These are phyloP conservation scores for Ispidina lecontei DNA, from an alignment of 2,797 vertebrate genomes.

Conservation along the genomic window DNA sequence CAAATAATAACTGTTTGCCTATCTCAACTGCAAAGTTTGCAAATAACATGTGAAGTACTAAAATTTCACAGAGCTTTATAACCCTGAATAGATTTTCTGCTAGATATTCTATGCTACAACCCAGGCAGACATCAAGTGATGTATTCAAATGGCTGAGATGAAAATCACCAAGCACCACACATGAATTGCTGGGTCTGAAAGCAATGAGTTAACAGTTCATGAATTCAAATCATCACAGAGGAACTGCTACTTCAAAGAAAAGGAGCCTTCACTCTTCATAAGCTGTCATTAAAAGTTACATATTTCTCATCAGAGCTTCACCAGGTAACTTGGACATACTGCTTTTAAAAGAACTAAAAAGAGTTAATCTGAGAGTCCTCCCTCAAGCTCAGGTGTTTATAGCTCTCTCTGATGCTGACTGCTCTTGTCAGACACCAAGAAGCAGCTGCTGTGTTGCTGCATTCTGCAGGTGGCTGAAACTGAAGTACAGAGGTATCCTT, in stretches of 20 bases:
- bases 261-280: not conserved
- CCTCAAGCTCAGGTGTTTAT: not conserved
- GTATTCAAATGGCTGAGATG: not conserved
- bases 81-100: not conserved
- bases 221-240: not conserved
- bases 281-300: not conserved
- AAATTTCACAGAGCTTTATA: not conserved
- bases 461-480: constrained; percentile 4
- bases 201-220: constrained; percentile 1
- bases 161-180: not conserved
- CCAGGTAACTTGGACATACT: accelerated
- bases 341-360: not conserved
- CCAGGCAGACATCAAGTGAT: not conserved
- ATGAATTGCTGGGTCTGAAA: not conserved
- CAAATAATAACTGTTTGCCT: not conserved
- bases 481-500: not conserved
- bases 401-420: not conserved
- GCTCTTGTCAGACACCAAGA: not conserved
- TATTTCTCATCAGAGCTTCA: not conserved
- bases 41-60: not conserved
- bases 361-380: not conserved
- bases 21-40: not conserved
- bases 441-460: not conserved
- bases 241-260: not conserved
- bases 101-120: not conserved